Evolutionary conservation across 1,140 invertebrate genomes (phyloP).

Genomic region (Teleopsis dalmanni): DNA sequence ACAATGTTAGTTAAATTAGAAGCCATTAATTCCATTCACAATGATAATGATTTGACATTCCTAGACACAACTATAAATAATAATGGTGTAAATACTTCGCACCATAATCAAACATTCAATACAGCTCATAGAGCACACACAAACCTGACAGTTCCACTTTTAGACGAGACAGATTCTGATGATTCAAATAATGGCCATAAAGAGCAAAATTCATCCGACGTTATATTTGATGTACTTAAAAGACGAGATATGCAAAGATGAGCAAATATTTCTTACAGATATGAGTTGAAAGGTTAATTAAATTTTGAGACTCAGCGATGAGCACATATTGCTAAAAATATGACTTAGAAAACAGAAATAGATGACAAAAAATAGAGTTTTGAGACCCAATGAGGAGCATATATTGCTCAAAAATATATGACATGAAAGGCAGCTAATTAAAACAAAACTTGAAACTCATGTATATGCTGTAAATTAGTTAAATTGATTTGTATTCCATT

Average conservation of each 20-base stretch:
- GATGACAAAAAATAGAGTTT: not conserved
- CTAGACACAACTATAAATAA: conserved; percentile 12
- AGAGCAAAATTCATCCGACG: conserved; percentile 39
- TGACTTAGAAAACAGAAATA: not conserved
- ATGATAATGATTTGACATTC: conserved; percentile 27
- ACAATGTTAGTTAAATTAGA: conserved; percentile 22
- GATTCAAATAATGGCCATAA: conserved; percentile 22
- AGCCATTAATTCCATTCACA: conserved; percentile 21
- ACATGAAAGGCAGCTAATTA: not conserved
- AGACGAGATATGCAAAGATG: conserved; percentile 40
- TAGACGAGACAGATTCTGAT: conserved; percentile 37
- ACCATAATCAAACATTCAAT: not conserved
- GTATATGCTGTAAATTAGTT: too few relatives aligned
- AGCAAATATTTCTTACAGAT: not conserved
- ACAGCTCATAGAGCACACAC: conserved; percentile 2
- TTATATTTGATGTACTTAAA: conserved; percentile 42
- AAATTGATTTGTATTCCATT: too few relatives aligned
- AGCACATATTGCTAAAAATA: not conserved
- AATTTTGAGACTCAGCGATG: not conserved
- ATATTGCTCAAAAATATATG: not conserved
- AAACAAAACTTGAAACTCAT: not conserved
- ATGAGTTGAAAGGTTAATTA: not conserved
- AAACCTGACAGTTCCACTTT: conserved; percentile 22
- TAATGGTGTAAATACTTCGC: too few relatives aligned
- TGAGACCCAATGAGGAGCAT: not conserved